phyloP scores from a whole-genome alignment of 2,888 invertebrate species.

The Drosophila engyochracea region DNA sequence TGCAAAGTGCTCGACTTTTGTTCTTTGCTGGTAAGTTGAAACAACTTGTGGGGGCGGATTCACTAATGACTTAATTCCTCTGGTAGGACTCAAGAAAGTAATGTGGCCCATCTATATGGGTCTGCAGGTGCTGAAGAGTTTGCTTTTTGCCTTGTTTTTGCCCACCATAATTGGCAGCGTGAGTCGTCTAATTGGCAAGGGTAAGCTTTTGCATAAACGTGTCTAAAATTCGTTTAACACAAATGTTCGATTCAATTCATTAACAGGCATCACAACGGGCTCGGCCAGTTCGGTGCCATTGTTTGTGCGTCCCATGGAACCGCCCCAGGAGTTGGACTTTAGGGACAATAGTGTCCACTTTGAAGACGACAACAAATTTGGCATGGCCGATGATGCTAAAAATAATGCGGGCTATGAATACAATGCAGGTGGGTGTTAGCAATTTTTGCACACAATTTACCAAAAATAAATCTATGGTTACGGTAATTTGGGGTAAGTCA shows the following conservation, averaged over 20 bases:
- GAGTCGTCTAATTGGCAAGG: constrained; percentile 94
- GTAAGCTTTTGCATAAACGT: constrained; percentile 84
- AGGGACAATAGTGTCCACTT: constrained; percentile 89
- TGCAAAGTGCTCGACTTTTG: constrained; percentile 88
- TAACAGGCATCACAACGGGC: constrained; percentile 82
- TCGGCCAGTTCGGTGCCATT: constrained; percentile 84
- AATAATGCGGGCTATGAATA: constrained; percentile 75
- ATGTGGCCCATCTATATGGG: constrained; percentile 93
- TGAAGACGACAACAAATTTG: constrained; percentile 80
- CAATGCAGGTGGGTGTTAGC: constrained; percentile 75
- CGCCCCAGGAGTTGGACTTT: constrained; percentile 90
- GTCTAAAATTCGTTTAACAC: neutral
- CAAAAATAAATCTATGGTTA: neutral
- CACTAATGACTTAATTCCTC: constrained; percentile 85
- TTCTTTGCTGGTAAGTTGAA: constrained; percentile 87
- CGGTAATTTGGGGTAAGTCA: neutral
- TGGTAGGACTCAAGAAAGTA: constrained; percentile 93
- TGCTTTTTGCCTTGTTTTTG: constrained; percentile 93
- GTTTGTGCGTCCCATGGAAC: constrained; percentile 83
- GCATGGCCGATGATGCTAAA: constrained; percentile 63
- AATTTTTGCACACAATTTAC: neutral
- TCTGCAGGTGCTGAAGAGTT: constrained; percentile 92
- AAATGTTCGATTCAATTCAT: constrained; percentile 9
- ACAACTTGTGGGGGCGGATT: neutral
- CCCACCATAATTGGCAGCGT: constrained; percentile 93